Evolutionary conservation across 2,888 invertebrate genomes (phyloP), one percentile per base, ranked within the genome.

Genomic region (Eudemis profundana): DNA sequence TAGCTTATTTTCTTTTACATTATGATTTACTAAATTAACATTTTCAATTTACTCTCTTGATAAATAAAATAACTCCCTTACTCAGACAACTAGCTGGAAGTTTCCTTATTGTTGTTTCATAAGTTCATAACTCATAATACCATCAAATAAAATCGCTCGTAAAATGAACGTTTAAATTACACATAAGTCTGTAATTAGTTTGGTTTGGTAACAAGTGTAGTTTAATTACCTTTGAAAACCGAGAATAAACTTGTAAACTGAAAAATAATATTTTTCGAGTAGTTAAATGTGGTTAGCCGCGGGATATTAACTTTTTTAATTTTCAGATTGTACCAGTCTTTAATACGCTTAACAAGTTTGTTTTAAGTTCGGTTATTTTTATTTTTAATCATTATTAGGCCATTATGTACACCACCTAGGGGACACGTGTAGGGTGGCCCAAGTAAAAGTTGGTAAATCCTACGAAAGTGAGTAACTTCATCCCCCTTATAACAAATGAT

Each of bases 231-330:
- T 3, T n/a, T 51, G 17, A 54, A 67, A 70, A 68, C 15, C 38
- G 12, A 33, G 59, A 66, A 62, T 44, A 66, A 73, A 76, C 71
- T 78, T 78, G 72, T 84, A 82, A 23, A n/a, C 12, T 1, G 15
- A 54, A 46, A 54, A 3, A 4, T 21, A n/a, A n/a, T n/a, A 27
- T 27, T 5, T 78, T 78, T 78, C 71, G 70, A 82, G 78, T 77
- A 78, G 75, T 82, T 78, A 72, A 77, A 71, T 73, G 72, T 71
- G 77, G 78, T 63, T 68, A 71, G 76, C 87, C 84, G 69, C 81
- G 70, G 70, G 76, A 78, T 79, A 81, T 81, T 75, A 78, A 76
- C 71, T 73, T 74, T 71, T 66, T 69, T 72, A 71, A 72, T 44
- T 19, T 44, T 21, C 21, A 51, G 12, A 42, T 33, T 50, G 57